Evolutionary conservation across 2,113 vertebrate species (phyloP).

Genomic region (Damaliscus lunatus): DNA sequence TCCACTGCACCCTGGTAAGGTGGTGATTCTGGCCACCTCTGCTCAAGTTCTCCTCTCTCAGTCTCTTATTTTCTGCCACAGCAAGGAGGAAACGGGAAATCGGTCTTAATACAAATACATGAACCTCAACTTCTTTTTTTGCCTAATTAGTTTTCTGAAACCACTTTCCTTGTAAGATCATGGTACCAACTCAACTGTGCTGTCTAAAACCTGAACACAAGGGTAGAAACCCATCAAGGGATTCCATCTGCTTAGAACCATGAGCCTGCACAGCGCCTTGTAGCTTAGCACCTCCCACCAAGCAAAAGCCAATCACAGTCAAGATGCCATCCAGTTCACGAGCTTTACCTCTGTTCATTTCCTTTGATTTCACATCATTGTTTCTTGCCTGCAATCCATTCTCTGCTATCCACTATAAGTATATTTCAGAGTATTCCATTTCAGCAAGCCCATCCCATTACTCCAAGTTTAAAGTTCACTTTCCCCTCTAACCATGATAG

Average conservation of each 20-base stretch:
- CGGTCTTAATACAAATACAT: not conserved
- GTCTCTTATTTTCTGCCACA: fast-evolving
- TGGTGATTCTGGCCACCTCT: fast-evolving
- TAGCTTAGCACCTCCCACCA: not conserved
- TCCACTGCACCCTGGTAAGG: fast-evolving
- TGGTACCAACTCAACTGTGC: not conserved
- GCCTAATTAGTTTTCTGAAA: not conserved
- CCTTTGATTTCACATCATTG: not conserved
- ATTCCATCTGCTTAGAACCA: fast-evolving
- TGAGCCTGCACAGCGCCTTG: fast-evolving
- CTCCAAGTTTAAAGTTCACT: not conserved
- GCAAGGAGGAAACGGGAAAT: fast-evolving
- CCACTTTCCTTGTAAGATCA: not conserved
- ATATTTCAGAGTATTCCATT: not conserved
- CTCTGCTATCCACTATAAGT: not conserved
- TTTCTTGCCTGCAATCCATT: not conserved
- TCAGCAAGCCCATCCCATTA: not conserved
- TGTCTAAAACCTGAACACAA: not conserved
- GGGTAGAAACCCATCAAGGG: not conserved
- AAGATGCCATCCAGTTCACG: fast-evolving
- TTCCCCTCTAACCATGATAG: not conserved
- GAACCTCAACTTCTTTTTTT: not conserved
- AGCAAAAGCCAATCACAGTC: fast-evolving
- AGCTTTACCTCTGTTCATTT: not conserved
- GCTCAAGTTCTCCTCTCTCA: fast-evolving